Evolutionary conservation across 2,888 invertebrate species (phyloP), one percentile per base, ranked within the genome.

Genomic region (Bibio marci): DNA sequence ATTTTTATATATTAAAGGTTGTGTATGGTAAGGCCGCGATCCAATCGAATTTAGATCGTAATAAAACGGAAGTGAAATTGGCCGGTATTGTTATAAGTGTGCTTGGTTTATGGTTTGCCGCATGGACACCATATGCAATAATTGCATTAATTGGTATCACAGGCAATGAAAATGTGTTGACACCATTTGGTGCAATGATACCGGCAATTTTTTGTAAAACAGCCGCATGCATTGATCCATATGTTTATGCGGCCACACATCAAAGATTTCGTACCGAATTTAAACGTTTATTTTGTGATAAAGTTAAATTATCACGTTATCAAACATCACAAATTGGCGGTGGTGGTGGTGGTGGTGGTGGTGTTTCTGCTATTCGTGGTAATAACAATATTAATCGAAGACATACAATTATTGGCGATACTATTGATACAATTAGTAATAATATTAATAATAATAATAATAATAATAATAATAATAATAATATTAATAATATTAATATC

Each of bases 51-150:
- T 69, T 74, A 50, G 69, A 71, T 28, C 76, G 76, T 52, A 67
- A 71, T 25, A 72, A 73, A 52, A 76, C 74, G n/a, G 82, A 83
- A 60, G 56, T 79, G 19, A 74, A 76, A 55, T 59, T 82, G 36
- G 76, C 81, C 0, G 63, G 70, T 40, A 67, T 80, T 38, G 76
- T 80, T 11, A 69, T 80, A 41, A 66, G 67, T 17, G 73, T 82
- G 1, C 77, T 83, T 43, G 68, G 69, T 1, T 53, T 85, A 44
- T 87, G 85, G 72, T 76, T 83, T 51, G 50, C 76, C 10, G 76
- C 85, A 1, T 87, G 86, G 86, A 80, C 81, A 0, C 86, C 86
- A 0, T 86, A 86, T 52, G 76, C 85, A 0, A 58, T 76, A 1
- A 74, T 86, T 1, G 73, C 85, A 12, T 65, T 86, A 25, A 54